Evolutionary conservation across 2,113 vertebrate species (phyloP).

Genomic region (Ctenomys sociabilis): DNA sequence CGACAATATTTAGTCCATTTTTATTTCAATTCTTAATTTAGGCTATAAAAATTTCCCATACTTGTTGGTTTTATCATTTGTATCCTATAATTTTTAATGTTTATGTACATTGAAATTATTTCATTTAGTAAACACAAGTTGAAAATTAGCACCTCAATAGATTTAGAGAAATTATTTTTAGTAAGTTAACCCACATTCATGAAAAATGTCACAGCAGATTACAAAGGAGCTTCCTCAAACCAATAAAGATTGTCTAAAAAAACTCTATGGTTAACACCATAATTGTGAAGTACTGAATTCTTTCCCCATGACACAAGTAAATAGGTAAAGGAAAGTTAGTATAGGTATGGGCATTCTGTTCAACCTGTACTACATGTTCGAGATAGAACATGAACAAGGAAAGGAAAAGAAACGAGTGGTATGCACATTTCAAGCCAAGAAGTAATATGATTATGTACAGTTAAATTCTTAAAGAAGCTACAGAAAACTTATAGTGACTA

Average conservation of each 20-base stretch:
- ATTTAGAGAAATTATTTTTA: conserved; percentile 21
- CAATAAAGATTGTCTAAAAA: not conserved
- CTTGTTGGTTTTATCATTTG: conserved; percentile 4
- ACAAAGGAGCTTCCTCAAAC: not conserved
- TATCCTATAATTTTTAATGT: not conserved
- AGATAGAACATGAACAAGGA: not conserved
- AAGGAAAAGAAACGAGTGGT: not conserved
- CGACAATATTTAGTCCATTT: not conserved
- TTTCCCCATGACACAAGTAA: not conserved
- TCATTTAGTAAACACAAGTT: not conserved
- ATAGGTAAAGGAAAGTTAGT: not conserved
- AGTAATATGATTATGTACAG: not conserved
- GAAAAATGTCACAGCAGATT: not conserved
- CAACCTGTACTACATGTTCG: not conserved
- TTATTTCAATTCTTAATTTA: not conserved
- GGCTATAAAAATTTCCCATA: not conserved
- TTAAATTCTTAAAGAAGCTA: not conserved
- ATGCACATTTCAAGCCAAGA: not conserved
- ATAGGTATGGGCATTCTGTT: not conserved
- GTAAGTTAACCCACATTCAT: not conserved
- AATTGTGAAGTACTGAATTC: not conserved
- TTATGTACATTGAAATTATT: not conserved
- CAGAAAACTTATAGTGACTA: not conserved
- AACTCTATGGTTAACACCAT: not conserved
- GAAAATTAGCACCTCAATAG: conserved; percentile 30